Evolutionary conservation across 2,888 invertebrate species (phyloP), one percentile per base, ranked within the genome.

Genomic region (Polydrusus cervinus): DNA sequence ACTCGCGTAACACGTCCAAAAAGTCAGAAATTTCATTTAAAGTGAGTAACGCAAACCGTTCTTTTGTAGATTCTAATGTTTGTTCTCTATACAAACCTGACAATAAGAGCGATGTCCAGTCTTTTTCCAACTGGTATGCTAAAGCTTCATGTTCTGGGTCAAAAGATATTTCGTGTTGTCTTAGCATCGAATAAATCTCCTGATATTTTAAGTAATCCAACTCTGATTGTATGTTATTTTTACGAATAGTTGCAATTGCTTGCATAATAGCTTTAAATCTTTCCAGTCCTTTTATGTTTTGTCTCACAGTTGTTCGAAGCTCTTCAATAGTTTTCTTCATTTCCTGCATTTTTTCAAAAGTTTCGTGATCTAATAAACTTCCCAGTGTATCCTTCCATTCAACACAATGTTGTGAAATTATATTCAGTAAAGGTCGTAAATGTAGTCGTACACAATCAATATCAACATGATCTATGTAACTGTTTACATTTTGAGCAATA

Each of bases 241-340:
- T 90, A 82, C 94, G 92, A 55, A 97, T 92, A 45, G 90, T 90
- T 0, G 92, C 88, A 75, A 97, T 96, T 0, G 95, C 93, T 78
- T 93, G 93, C 92, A 97, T 93, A 2, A 97, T 94, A 74, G 91
- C 88, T 86, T 96, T 97, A 83, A 97, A 94, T 82, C 94, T 92
- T 69, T 94, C 94, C 53, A 97, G 86, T 6, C 93, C 93, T 81
- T 91, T 93, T 40, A 97, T 95, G 67, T 93, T 92, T 85, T 92
- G 90, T 80, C 95, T 93, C 38, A 97, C 89, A 67, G 94, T 92
- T 71, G 87, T 84, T 51, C 91, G 91, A 20, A 87, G 78, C 14
- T 83, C 81, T 84, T 93, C 92, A 66, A 97, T 92, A 80, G 90
- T 91, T 76, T 89, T 89, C 81, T 92, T 91, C 83, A 96, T 89